Percentiles rank a stretch among this genome's conserved stretches.
These are phyloP conservation scores for Mythimna albipuncta DNA, from an alignment of 2,888 invertebrate genomes.

Conservation along the genomic window DNA sequence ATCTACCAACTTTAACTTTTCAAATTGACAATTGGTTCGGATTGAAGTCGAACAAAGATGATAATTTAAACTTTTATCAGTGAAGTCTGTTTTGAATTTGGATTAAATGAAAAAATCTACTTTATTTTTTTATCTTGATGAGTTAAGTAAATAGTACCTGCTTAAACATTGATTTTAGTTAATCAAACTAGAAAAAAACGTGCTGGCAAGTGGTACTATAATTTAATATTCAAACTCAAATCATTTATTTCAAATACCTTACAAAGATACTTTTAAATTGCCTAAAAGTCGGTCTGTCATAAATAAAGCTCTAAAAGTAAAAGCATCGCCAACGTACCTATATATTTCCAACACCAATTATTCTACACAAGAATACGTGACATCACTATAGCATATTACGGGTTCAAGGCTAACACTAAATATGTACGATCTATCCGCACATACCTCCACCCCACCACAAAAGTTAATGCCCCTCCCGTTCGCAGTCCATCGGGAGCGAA, in stretches of 20 bases:
- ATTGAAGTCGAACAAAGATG: constrained; percentile 38
- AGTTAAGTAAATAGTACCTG: constrained; percentile 24
- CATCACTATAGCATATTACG: neutral
- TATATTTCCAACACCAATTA: neutral
- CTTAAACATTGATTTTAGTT: constrained; percentile 3
- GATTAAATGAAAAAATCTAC: constrained; percentile 18
- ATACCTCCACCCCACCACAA: constrained; percentile 30
- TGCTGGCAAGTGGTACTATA: neutral
- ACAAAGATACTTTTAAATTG: neutral
- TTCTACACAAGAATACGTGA: neutral
- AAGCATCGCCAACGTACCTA: neutral
- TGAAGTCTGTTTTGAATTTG: constrained; percentile 30
- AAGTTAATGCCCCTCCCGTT: constrained; percentile 45
- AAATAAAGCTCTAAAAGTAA: neutral
- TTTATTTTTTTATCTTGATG: constrained; percentile 10
- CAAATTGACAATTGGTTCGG: constrained; percentile 41
- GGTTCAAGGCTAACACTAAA: constrained; percentile 22
- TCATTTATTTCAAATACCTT: neutral
- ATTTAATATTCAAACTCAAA: neutral
- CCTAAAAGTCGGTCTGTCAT: neutral
- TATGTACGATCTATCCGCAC: constrained; percentile 5
- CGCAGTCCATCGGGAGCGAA: constrained; percentile 48
- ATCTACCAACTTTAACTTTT: constrained; percentile 35
- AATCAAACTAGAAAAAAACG: neutral
- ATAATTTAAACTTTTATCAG: constrained; percentile 47